Evolutionary conservation across 2,113 vertebrate species (phyloP), one percentile per base, ranked within the genome.

Genomic region (Egretta garzetta): DNA sequence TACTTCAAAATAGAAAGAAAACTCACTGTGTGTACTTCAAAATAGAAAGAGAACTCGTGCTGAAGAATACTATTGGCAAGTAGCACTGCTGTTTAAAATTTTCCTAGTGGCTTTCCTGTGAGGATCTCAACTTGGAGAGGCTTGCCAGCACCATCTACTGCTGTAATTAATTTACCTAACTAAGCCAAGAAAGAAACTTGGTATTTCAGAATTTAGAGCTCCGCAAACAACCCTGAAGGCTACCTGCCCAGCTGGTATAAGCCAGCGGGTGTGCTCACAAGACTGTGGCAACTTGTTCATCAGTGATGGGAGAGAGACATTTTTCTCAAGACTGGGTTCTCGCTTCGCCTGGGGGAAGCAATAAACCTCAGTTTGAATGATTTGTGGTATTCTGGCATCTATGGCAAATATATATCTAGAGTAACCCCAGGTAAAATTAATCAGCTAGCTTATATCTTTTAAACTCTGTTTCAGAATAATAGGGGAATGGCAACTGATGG

Each of bases 1-100:
- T 73, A 9, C 74, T 80, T 93, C 58, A 80, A 12, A 93, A 88
- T 30, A 93, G 84, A 88, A 92, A 77, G 86, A 94, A 73, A 80
- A 66, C 50, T 43, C 14, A 14, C 41, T 43, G 41, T 43, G 41
- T 43, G 41, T 91, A 21, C 19, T 80, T 93, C 58, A 80, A 12
- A 93, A 88, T 30, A 93, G 84, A 88, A 92, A 77, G 86, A 93
- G 70, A 80, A 62, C 49, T 91, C 1, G 0, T 37, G 4, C 71
- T 64, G 72, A 80, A 86, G 80, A 84, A 60, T 56, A 64, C 32
- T 39, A 27, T 3, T 41, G 63, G 63, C 87, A 71, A 86, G 68
- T 33, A 95, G 37, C 52, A 47, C 19, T 85, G 50, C 71, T 84
- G 28, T 75, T 94, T 27, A 85, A 81, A 91, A 24, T 72, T 86